These are phyloP conservation scores for Ophonus ardosiacus DNA, from an alignment of 2,888 invertebrate species.

Conservation along the genomic window DNA sequence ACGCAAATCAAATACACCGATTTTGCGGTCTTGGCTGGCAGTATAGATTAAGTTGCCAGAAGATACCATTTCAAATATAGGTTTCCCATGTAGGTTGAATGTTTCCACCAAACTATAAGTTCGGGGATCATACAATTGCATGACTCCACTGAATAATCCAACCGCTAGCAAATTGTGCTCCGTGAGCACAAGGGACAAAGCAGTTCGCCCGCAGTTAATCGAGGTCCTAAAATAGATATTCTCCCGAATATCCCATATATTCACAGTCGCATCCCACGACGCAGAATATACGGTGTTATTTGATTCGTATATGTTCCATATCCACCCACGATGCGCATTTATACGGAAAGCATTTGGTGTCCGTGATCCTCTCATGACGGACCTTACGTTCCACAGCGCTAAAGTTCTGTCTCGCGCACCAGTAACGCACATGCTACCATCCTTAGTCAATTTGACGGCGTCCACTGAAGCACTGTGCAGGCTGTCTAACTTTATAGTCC, in stretches of 20 bases:
- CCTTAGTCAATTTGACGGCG: slow-evolving; percentile 78
- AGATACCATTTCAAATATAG: slow-evolving; percentile 50
- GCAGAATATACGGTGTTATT: slow-evolving; percentile 77
- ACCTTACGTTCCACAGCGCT: slow-evolving; percentile 77
- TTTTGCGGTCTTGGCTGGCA: slow-evolving; percentile 46
- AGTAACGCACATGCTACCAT: slow-evolving; percentile 78
- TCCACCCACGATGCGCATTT: slow-evolving; percentile 81
- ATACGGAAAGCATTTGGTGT: slow-evolving; percentile 72
- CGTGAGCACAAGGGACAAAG: slow-evolving; percentile 39
- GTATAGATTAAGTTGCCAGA: slow-evolving; percentile 30
- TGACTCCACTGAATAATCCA: slow-evolving; percentile 45
- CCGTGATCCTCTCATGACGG: slow-evolving; percentile 71
- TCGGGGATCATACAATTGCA: slow-evolving; percentile 38
- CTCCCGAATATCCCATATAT: slow-evolving; percentile 77
- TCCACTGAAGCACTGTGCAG: slow-evolving; percentile 81
- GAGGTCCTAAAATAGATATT: slow-evolving; percentile 71
- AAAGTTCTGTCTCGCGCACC: slow-evolving; percentile 80
- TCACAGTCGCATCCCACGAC: slow-evolving; percentile 81
- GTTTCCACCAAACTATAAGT: slow-evolving; percentile 5
- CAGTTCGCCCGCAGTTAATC: slow-evolving; percentile 19
- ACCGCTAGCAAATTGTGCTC: slow-evolving; percentile 44
- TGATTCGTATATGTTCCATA: slow-evolving; percentile 78
- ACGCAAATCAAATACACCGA: slow-evolving; percentile 53
- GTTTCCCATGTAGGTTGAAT: slow-evolving; percentile 44
- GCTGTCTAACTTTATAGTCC: background rate